A percentile compares a stretch with the other conserved stretches of the same genome.
Evolutionary conservation across 1,140 invertebrate species (phyloP).

Genomic region (Spodoptera frugiperda): DNA sequence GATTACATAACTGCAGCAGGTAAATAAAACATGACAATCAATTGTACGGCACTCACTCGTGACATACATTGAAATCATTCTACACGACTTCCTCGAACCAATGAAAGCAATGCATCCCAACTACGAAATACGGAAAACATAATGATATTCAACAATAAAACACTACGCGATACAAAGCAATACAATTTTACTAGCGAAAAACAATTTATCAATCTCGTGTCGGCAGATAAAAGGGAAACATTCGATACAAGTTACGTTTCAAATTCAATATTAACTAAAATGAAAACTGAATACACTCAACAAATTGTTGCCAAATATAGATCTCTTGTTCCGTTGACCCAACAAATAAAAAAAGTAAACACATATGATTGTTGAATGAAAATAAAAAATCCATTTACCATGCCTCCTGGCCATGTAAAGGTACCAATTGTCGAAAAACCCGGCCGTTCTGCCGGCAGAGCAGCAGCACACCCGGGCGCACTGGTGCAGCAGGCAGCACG

Average conservation of each 20-base stretch:
- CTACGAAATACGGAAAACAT: neutral
- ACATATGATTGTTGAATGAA: slow-evolving; percentile 48
- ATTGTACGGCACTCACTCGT: neutral
- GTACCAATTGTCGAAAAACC: slow-evolving; percentile 36
- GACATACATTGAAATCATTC: neutral
- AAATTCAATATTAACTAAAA: slow-evolving; percentile 36
- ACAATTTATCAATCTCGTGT: slow-evolving; percentile 21
- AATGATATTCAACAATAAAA: neutral
- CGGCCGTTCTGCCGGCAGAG: neutral
- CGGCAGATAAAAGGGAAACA: neutral
- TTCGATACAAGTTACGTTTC: slow-evolving; percentile 5
- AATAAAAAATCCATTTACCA: slow-evolving; percentile 54
- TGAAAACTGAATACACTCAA: slow-evolving; percentile 33
- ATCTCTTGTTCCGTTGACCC: slow-evolving; percentile 21
- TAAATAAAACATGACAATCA: no score
- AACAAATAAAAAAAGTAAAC: slow-evolving; percentile 45
- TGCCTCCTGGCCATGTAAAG: slow-evolving; percentile 46
- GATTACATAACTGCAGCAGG: no score
- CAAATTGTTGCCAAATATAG: slow-evolving; percentile 31
- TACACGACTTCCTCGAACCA: neutral
- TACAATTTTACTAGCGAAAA: neutral
- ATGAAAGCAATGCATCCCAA: neutral
- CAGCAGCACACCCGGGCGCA: slow-evolving; percentile 20
- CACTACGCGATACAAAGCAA: neutral
- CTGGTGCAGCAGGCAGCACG: neutral